Percentiles rank a stretch among this genome's conserved stretches.
Conservation (phyloP, 35 echinoderm and acorn worm species). For the Eucidaris tribuloides region DNA sequence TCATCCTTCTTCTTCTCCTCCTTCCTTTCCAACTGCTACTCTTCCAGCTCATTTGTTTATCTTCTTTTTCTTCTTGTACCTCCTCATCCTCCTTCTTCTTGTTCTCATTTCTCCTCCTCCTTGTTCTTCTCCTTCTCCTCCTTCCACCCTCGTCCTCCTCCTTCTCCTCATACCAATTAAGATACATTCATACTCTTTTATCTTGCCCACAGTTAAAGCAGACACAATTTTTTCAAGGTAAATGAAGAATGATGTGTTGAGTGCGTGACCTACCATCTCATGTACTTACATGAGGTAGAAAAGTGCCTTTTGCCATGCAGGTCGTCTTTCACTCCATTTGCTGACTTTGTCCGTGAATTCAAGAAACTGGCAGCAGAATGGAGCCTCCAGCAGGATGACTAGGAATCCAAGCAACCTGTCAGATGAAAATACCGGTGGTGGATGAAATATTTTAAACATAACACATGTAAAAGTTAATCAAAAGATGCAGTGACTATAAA, state of each 20-base stretch:
- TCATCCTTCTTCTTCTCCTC: too few relatives aligned
- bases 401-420: slow-evolving; percentile 20
- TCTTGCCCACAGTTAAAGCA: background rate
- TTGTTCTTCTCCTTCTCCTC: too few relatives aligned
- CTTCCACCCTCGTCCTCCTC: background rate
- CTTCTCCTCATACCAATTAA: background rate
- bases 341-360: slow-evolving; percentile 22
- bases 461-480: too few relatives aligned
- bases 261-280: background rate
- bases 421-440: too few relatives aligned
- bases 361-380: slow-evolving; percentile 30
- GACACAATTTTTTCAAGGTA: background rate
- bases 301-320: slow-evolving; percentile 27
- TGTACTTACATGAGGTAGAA: slow-evolving; percentile 33
- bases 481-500: too few relatives aligned
- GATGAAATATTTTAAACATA: too few relatives aligned
- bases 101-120: too few relatives aligned
- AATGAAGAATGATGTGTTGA: background rate
- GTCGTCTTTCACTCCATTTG: slow-evolving; percentile 26
- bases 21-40: too few relatives aligned
- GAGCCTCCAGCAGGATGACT: slow-evolving; percentile 19
- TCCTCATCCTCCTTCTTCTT: too few relatives aligned
- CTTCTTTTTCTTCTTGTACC: too few relatives aligned
- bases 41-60: too few relatives aligned
- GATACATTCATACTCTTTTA: background rate